Percentiles rank a stretch among this genome's conserved stretches.
Conservation (phyloP, 2,888 invertebrate genomes). For the Ariolimax columbianus region DNA sequence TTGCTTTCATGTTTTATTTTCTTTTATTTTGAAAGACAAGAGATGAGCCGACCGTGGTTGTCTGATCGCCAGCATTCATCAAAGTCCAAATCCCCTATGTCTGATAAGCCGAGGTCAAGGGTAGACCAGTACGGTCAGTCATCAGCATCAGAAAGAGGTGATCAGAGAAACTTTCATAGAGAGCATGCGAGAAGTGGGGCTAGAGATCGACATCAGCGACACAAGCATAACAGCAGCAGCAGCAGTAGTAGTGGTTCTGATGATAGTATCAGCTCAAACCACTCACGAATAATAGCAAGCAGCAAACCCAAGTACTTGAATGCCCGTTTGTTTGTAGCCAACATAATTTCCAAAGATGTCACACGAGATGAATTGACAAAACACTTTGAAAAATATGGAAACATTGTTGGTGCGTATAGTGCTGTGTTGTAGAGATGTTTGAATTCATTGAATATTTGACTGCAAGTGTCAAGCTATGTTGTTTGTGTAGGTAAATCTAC, state of each 20-base stretch:
- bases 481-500: too few species aligned
- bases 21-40: not conserved
- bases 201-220: slow-evolving; percentile 1
- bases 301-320: slow-evolving; percentile 87
- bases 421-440: too few species aligned
- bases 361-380: slow-evolving; percentile 88
- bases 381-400: slow-evolving; percentile 84
- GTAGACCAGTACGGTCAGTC: slow-evolving; percentile 30
- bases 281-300: slow-evolving; percentile 54
- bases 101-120: not conserved
- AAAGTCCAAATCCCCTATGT: not conserved
- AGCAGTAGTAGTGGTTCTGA: slow-evolving; percentile 39
- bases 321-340: slow-evolving; percentile 89
- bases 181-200: slow-evolving; percentile 21
- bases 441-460: too few species aligned
- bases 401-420: slow-evolving; percentile 82
- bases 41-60: slow-evolving; percentile 22
- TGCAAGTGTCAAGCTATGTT: too few species aligned
- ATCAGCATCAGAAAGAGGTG: slow-evolving; percentile 8
- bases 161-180: not conserved
- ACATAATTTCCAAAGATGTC: slow-evolving; percentile 87
- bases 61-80: not conserved
- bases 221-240: slow-evolving; percentile 36
- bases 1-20: not conserved
- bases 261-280: slow-evolving; percentile 41